phyloP scores from a whole-genome alignment of 2,888 invertebrate species.

The Xestobium rufovillosum region DNA sequence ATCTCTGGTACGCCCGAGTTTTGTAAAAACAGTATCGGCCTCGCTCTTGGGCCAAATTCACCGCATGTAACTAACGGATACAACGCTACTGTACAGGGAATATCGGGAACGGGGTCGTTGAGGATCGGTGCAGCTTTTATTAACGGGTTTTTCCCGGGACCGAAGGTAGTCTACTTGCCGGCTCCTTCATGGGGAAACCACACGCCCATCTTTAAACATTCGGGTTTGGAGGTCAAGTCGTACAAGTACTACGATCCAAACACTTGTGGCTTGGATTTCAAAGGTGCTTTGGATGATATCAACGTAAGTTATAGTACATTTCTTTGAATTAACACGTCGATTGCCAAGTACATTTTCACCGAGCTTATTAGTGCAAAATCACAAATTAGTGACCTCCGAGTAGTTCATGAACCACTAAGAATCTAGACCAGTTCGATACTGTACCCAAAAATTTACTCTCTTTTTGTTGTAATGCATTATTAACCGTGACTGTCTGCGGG shows the following conservation, averaged over 20 bases:
- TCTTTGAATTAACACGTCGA: neutral
- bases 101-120: constrained; percentile 97
- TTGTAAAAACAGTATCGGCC: constrained; percentile 70
- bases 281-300: constrained; percentile 85
- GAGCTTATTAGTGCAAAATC: too few species aligned
- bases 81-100: constrained; percentile 71
- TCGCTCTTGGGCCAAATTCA: constrained; percentile 82
- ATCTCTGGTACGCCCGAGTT: constrained; percentile 84
- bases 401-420: too few species aligned
- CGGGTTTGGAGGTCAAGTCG: constrained; percentile 75
- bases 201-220: constrained; percentile 84
- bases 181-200: constrained; percentile 98
- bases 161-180: constrained; percentile 82
- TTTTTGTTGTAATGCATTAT: too few species aligned
- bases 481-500: too few species aligned
- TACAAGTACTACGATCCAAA: constrained; percentile 93
- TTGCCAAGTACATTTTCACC: too few species aligned
- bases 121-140: constrained; percentile 86
- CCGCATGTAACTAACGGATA: constrained; percentile 59
- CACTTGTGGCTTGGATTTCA: constrained; percentile 88
- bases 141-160: constrained; percentile 68
- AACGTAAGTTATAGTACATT: constrained; percentile 51
- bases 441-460: too few species aligned
- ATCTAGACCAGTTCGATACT: too few species aligned
- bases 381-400: too few species aligned